phyloP scores from a whole-genome alignment of 92 coral and sea anemone genomes.

The Hydrozoanthus gracilis region DNA sequence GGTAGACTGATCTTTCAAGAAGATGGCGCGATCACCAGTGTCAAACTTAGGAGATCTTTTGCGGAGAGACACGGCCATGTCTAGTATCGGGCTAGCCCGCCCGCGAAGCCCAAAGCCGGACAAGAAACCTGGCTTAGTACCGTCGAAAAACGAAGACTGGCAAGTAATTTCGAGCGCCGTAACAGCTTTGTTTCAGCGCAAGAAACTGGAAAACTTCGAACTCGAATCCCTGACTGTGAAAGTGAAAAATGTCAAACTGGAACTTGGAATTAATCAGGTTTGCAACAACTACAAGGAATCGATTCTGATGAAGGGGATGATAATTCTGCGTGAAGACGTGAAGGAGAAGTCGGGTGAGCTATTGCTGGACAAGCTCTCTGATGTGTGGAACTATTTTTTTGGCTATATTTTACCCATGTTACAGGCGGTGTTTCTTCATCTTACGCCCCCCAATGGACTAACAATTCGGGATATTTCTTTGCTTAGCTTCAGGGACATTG shows the following conservation, averaged over 20 bases:
- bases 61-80: conserved; percentile 68
- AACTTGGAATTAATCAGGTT: conserved; percentile 75
- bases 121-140: conserved; percentile 59
- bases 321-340: conserved; percentile 93
- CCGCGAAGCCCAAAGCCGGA: conserved; percentile 80
- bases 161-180: conserved; percentile 81
- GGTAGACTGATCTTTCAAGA: background rate
- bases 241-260: conserved; percentile 86
- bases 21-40: conserved; percentile 88
- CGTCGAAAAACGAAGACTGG: conserved; percentile 84
- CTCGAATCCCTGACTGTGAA: conserved; percentile 83
- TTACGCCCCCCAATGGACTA: conserved; percentile 89
- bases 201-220: conserved; percentile 80
- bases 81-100: conserved; percentile 71
- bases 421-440: conserved; percentile 91
- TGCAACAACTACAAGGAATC: conserved; percentile 84
- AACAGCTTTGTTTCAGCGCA: conserved; percentile 91
- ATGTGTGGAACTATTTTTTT: conserved; percentile 88
- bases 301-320: conserved; percentile 94
- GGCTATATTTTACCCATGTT: conserved; percentile 84
- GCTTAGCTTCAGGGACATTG: conserved; percentile 90
- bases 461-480: conserved; percentile 86
- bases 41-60: conserved; percentile 88
- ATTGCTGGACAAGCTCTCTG: conserved; percentile 83
- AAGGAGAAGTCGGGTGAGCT: conserved; percentile 92